Base-by-base conservation (phyloP, 2,797 vertebrate species). In the Threskiornis aethiopicus region DNA sequence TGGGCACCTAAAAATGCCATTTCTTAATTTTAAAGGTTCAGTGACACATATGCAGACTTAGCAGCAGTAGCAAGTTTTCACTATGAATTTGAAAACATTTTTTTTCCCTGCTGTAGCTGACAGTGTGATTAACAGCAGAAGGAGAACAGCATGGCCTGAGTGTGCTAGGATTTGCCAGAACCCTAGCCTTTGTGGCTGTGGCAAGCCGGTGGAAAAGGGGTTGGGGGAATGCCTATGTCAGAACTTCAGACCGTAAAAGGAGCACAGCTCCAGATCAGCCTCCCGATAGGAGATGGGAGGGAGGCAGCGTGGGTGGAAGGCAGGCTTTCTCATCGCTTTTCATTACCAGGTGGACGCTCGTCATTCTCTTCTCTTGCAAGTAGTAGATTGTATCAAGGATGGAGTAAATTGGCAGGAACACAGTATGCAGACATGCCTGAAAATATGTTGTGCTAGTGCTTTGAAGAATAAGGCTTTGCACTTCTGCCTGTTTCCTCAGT, bases 141-240 rank as follows among this genome's bases (percentile, higher is more conserved):
- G 8, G 51, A 80, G 44, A 75, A 25, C 37, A 52, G 22, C 18
- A 4, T 11, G 41, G 13, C 17, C 24, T 7, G 28, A n/a, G 35
- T 22, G 13, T 37, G 17, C 31, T 58, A 39, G 35, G 25, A 39
- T 62, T 39, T 41, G 17, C 47, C 47, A 51, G 42, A 46, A 24
- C n/a, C 19, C 22, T 20, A 61, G 25, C 33, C 42, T n/a, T 39
- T 42, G 22, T 70, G 26, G 26, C 39, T 49, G 24, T 37, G 57
- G 37, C 33, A 72, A 49, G 8, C 9, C 0, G 1, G 54, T 20
- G 0, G 1, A 42, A 51, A 42, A 61, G 5, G 10, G 26, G 17
- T 20, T 5, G 4, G 22, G 64, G 19, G 35, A 78, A 59, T n/a
- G 21, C 7, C 4, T 15, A 54, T 25, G 5, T 55, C 25, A 9